Evolutionary conservation across 2,888 invertebrate genomes (phyloP).

Genomic region (Labia minor): DNA sequence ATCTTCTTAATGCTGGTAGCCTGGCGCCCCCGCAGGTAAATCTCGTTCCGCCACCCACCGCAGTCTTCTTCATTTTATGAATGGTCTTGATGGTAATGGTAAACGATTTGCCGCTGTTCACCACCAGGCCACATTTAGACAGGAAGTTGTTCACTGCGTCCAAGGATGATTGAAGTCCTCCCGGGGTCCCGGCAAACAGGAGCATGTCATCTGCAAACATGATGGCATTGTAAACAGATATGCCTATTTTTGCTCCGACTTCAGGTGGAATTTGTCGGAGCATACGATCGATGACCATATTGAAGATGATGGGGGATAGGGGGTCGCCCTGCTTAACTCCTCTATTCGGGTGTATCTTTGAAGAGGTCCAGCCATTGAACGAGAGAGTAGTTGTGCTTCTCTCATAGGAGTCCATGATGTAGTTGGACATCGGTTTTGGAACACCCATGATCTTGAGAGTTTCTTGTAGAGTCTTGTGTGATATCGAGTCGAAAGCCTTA

Average conservation of each 20-base stretch:
- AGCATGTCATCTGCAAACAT: too few species aligned
- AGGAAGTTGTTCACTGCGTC: neutral
- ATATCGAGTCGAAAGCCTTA: conserved; percentile 28
- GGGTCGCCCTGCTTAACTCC: conserved; percentile 38
- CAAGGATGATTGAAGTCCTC: too few species aligned
- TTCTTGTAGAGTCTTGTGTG: conserved; percentile 28
- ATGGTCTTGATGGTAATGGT: neutral
- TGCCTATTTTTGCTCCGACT: too few species aligned
- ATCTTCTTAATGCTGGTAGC: neutral
- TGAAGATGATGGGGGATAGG: conserved; percentile 34
- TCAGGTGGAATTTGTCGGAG: too few species aligned
- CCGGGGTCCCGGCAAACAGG: too few species aligned
- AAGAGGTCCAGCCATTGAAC: neutral
- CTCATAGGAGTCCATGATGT: conserved; percentile 27
- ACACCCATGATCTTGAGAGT: conserved; percentile 32
- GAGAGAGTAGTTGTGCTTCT: neutral
- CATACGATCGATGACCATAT: too few species aligned
- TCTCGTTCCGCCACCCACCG: neutral
- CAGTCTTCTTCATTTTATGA: neutral
- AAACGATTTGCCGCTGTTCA: too few species aligned
- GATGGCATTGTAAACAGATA: too few species aligned
- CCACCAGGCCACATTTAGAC: neutral
- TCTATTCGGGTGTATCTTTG: conserved; percentile 24
- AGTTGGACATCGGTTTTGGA: conserved; percentile 30
- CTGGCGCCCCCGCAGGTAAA: neutral